These are phyloP conservation scores for Semnopithecus entellus DNA, from an alignment of 2,113 vertebrate genomes.

Conservation along the genomic window DNA sequence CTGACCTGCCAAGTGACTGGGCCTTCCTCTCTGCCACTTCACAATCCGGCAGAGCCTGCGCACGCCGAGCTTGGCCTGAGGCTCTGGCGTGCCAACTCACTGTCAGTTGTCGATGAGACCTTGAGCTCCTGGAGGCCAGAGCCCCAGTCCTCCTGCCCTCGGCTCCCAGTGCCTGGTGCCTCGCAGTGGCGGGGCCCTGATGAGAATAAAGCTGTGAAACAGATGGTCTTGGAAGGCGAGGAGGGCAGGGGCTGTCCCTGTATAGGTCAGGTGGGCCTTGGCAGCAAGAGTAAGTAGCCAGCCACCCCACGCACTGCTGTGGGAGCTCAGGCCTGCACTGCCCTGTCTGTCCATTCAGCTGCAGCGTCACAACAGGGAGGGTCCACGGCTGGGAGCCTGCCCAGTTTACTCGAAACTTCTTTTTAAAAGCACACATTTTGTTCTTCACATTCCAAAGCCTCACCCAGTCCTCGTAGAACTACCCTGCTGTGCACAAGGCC, in stretches of 20 bases:
- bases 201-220: not conserved
- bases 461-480: accelerated
- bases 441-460: not conserved
- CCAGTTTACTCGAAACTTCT: not conserved
- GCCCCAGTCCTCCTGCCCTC: not conserved
- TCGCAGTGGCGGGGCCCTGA: not conserved
- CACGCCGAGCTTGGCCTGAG: accelerated
- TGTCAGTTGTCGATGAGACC: not conserved
- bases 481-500: accelerated
- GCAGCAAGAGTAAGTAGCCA: not conserved
- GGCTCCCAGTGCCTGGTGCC: too few relatives aligned
- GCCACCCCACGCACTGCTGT: too few relatives aligned
- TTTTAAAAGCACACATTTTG: not conserved
- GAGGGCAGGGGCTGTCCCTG: too few relatives aligned
- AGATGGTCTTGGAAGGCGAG: accelerated
- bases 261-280: not conserved
- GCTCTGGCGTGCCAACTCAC: accelerated
- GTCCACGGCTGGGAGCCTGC: not conserved
- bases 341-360: not conserved
- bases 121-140: not conserved
- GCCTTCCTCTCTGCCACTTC: not conserved
- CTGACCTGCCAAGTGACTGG: not conserved
- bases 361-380: not conserved
- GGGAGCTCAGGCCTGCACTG: not conserved
- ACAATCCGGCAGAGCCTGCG: not conserved